Conservation (phyloP, 2,888 invertebrate species). For the Callyntrura sp. region DNA sequence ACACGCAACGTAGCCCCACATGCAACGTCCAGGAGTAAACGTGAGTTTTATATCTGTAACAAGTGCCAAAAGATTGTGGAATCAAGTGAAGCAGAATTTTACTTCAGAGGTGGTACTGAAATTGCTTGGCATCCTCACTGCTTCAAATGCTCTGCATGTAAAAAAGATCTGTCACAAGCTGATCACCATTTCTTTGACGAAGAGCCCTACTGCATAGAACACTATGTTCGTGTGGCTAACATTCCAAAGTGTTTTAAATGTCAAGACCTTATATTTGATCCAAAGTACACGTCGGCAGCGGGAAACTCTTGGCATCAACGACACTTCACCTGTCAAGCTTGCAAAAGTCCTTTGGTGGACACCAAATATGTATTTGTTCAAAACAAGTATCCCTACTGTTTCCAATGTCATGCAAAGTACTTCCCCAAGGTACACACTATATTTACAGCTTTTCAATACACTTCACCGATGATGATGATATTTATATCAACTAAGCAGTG, state of each 20-base stretch:
- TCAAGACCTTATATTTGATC: conserved; percentile 68
- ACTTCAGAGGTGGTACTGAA: conserved; percentile 7
- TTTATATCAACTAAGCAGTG: background rate
- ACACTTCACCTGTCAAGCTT: conserved; percentile 71
- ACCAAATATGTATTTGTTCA: conserved; percentile 64
- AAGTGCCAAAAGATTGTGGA: conserved; percentile 71
- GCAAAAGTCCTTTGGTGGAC: conserved; percentile 68
- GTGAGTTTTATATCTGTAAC: conserved; percentile 69
- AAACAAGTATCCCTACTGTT: conserved; percentile 57
- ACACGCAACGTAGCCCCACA: background rate
- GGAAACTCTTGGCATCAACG: conserved; percentile 73
- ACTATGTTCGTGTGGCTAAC: conserved; percentile 67
- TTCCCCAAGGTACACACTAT: conserved; percentile 61
- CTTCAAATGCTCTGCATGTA: conserved; percentile 69
- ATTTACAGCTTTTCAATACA: conserved; percentile 2
- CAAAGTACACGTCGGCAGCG: conserved; percentile 72
- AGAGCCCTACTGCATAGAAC: conserved; percentile 72
- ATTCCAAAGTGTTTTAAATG: conserved; percentile 74
- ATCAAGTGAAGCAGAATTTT: conserved; percentile 61
- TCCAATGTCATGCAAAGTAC: conserved; percentile 64
- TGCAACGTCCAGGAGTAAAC: conserved; percentile 9
- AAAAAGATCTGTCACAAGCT: conserved; percentile 33
- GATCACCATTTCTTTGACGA: conserved; percentile 73
- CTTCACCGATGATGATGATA: too few species aligned
- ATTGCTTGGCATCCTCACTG: conserved; percentile 72